These are phyloP conservation scores for Sminthurides bifidus DNA, from an alignment of 1,140 invertebrate genomes.

Conservation along the genomic window DNA sequence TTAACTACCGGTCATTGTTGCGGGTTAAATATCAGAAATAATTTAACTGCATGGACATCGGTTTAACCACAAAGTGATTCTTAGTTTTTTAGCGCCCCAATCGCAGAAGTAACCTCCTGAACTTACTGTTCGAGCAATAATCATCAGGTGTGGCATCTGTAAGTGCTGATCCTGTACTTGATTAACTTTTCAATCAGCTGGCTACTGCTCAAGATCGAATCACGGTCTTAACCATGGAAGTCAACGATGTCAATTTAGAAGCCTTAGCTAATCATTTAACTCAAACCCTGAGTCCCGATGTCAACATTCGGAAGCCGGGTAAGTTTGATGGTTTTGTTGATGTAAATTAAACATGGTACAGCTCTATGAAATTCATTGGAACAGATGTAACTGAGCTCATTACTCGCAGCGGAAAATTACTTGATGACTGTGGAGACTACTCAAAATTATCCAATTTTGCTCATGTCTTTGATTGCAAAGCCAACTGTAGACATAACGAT, in stretches of 20 bases:
- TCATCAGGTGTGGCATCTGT: too few species aligned
- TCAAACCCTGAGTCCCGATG: conserved; percentile 76
- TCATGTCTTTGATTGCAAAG: conserved; percentile 74
- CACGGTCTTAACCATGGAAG: conserved; percentile 51
- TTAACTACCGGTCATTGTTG: too few species aligned
- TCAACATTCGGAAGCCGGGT: conserved; percentile 69
- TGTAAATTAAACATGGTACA: too few species aligned
- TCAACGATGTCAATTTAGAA: conserved; percentile 66
- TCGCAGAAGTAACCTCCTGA: too few species aligned
- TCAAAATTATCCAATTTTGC: conserved; percentile 76
- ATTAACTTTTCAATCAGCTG: too few species aligned
- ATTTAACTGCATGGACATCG: too few species aligned
- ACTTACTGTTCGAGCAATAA: too few species aligned
- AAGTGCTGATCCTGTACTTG: too few species aligned
- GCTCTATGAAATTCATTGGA: background rate
- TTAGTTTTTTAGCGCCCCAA: too few species aligned
- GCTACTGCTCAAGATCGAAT: too few species aligned
- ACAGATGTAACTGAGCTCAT: conserved; percentile 17
- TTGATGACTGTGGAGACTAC: conserved; percentile 79
- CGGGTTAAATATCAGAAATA: too few species aligned
- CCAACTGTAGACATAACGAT: conserved; percentile 63
- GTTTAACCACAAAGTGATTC: too few species aligned
- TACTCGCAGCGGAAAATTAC: conserved; percentile 75
- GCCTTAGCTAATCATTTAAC: conserved; percentile 70
- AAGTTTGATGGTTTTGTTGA: conserved; percentile 30